These are phyloP conservation scores for Hydrotaea diabolus DNA, from an alignment of 2,888 invertebrate species.

Conservation along the genomic window DNA sequence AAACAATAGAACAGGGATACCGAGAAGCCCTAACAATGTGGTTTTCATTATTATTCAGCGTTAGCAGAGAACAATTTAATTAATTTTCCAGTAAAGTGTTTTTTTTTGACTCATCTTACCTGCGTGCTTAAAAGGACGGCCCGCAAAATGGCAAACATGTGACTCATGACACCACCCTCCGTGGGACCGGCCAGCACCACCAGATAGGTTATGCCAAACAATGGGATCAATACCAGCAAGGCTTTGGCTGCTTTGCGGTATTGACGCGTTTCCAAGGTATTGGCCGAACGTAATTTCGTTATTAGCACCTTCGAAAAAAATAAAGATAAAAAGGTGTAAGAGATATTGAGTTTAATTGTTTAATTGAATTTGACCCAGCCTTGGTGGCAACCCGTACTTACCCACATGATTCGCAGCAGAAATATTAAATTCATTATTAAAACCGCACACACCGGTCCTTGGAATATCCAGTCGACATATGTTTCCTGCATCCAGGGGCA, in stretches of 20 bases:
- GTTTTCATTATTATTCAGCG: neutral
- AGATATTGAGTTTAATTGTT: constrained; percentile 10
- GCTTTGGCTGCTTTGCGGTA: constrained; percentile 95
- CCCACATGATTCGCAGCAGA: constrained; percentile 93
- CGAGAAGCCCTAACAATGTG: constrained; percentile 86
- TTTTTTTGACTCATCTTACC: constrained; percentile 83
- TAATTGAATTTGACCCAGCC: neutral
- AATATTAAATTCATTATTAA: constrained; percentile 91
- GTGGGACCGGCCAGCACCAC: constrained; percentile 91
- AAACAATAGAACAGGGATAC: constrained; percentile 96
- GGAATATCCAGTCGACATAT: constrained; percentile 93
- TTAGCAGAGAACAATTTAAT: constrained; percentile 47
- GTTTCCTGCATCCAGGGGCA: constrained; percentile 92
- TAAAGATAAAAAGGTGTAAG: neutral
- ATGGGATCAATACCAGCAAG: constrained; percentile 93
- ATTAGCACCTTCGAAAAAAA: constrained; percentile 87
- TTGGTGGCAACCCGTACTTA: constrained; percentile 80
- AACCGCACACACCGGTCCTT: constrained; percentile 90
- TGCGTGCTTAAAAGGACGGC: constrained; percentile 94
- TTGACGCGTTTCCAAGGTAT: constrained; percentile 94
- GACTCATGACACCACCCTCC: constrained; percentile 85
- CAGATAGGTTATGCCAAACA: constrained; percentile 95
- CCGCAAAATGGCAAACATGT: constrained; percentile 89
- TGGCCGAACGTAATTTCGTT: constrained; percentile 94
- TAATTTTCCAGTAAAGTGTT: constrained; percentile 24